Percentiles rank a stretch among this genome's conserved stretches.
These are phyloP conservation scores for Perithous albicinctus DNA, from an alignment of 2,888 invertebrate species.

Conservation along the genomic window DNA sequence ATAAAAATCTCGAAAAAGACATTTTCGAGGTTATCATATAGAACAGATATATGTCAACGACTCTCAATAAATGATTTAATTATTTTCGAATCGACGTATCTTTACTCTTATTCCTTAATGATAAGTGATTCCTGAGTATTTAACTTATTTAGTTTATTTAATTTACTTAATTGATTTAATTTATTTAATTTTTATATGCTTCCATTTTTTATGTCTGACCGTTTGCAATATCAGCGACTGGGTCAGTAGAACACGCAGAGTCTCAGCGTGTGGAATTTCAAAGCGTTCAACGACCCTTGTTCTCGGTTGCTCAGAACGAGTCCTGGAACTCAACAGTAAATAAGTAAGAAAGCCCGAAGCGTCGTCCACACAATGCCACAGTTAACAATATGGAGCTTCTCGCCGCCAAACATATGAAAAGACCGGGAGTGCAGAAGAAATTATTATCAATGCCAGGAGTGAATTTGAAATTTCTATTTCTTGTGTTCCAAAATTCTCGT, in stretches of 20 bases:
- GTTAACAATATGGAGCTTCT: constrained; percentile 2
- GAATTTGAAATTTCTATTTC: neutral
- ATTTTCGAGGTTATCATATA: too few species aligned
- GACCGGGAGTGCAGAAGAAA: too few species aligned
- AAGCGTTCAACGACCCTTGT: constrained; percentile 60
- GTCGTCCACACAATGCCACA: constrained; percentile 26
- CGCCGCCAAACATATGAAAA: neutral
- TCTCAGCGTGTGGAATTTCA: constrained; percentile 58
- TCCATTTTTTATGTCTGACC: neutral
- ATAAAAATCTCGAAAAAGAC: too few species aligned
- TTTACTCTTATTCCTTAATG: too few species aligned
- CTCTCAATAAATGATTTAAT: too few species aligned
- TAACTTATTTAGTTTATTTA: constrained; percentile 11
- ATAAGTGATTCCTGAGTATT: neutral
- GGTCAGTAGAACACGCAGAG: constrained; percentile 57
- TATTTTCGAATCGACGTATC: too few species aligned
- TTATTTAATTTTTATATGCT: neutral
- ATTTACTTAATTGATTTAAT: neutral
- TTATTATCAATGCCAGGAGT: neutral
- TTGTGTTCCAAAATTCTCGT: neutral
- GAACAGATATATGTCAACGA: too few species aligned
- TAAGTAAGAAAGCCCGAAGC: constrained; percentile 17
- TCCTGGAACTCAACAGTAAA: constrained; percentile 6
- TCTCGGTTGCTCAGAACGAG: constrained; percentile 15
- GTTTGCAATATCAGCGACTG: neutral